phyloP scores from a whole-genome alignment of 2,888 invertebrate genomes.

The Lasioglossum vierecki region DNA sequence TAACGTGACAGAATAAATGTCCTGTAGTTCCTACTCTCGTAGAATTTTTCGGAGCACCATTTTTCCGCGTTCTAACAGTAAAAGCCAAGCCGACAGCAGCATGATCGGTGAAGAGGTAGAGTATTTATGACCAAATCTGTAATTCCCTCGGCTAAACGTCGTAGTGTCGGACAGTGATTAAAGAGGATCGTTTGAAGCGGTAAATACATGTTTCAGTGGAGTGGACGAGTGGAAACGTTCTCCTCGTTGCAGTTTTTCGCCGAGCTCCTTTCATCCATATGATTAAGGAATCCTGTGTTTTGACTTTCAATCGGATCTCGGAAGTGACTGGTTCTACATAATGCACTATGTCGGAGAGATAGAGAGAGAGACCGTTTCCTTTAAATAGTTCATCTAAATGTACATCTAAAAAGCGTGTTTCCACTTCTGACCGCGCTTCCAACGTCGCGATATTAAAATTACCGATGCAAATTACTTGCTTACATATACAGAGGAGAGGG shows the following conservation, averaged over 20 bases:
- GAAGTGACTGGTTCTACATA: not conserved
- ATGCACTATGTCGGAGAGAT: not conserved
- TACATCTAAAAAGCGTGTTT: slow-evolving; percentile 17
- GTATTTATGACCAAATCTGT: not conserved
- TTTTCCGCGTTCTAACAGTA: not conserved
- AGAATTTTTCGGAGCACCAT: not conserved
- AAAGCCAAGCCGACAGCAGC: not conserved
- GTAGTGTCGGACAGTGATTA: not conserved
- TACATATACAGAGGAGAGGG: not conserved
- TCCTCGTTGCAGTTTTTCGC: not conserved
- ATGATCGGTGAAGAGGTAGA: not conserved
- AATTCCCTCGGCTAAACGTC: not conserved
- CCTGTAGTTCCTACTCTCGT: not conserved
- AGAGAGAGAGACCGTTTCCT: not conserved
- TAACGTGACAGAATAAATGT: not conserved
- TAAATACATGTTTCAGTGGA: not conserved
- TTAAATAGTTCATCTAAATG: slow-evolving; percentile 14
- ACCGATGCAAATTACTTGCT: slow-evolving; percentile 8
- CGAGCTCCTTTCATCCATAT: not conserved
- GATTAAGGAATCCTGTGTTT: slow-evolving; percentile 8
- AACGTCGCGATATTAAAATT: not conserved
- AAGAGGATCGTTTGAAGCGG: not conserved
- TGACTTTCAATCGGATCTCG: slow-evolving; percentile 16
- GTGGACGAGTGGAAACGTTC: not conserved
- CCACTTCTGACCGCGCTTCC: slow-evolving; percentile 2